These are phyloP conservation scores for Phrynocephalus vlangalii DNA, from an alignment of 2,797 vertebrate genomes.

Conservation along the genomic window DNA sequence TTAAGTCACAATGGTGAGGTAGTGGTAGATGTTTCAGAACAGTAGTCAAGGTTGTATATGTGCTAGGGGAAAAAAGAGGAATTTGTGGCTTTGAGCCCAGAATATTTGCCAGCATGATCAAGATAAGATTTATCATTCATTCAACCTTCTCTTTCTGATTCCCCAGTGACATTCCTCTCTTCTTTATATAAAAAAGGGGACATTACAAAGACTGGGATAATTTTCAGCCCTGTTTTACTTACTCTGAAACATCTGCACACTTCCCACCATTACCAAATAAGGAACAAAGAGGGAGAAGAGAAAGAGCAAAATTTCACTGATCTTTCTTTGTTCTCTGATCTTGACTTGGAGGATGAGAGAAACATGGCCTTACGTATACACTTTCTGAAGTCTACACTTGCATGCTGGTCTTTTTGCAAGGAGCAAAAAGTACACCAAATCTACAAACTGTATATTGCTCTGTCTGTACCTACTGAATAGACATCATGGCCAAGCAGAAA, in stretches of 20 bases:
- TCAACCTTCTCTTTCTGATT: slow-evolving; percentile 31
- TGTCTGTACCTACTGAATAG: not conserved
- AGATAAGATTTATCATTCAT: slow-evolving; percentile 33
- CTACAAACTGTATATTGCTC: not conserved
- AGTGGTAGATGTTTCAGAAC: slow-evolving; percentile 13
- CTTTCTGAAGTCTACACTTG: not conserved
- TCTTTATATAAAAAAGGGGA: not conserved
- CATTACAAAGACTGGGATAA: slow-evolving; percentile 24
- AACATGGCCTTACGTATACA: not conserved
- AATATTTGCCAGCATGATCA: not conserved
- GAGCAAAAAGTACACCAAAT: not conserved
- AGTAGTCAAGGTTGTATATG: not conserved
- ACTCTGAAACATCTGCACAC: not conserved
- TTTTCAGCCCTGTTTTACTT: not conserved
- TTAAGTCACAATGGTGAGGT: slow-evolving; percentile 3
- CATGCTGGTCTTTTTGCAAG: not conserved
- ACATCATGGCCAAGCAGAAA: not conserved
- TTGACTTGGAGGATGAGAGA: not conserved
- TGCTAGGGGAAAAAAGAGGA: not conserved
- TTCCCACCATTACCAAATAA: not conserved
- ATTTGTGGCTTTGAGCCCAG: not conserved
- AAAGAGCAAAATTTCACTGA: not conserved
- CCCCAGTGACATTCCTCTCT: slow-evolving; percentile 24
- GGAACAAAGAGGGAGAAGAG: not conserved
- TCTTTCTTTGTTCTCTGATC: not conserved